Evolutionary conservation across 2,113 vertebrate genomes (phyloP), one percentile per base, ranked within the genome.

Genomic region (Pachyramphus minor): DNA sequence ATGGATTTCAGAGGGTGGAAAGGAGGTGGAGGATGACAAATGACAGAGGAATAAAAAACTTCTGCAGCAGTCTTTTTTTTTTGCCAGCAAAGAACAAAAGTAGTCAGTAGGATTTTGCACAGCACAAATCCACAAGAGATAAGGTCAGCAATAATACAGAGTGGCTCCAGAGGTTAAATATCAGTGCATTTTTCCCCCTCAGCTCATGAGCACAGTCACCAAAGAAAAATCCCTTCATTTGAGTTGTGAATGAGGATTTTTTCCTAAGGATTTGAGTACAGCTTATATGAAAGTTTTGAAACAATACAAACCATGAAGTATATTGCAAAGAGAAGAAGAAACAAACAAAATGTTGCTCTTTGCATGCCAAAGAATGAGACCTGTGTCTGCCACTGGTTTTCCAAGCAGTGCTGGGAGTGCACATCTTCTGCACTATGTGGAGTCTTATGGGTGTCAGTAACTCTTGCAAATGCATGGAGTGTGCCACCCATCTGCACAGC

Each of bases 1-100:
- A 92, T 78, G 59, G 49, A 60, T 95, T 93, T 90, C 88, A 86
- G 47, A 23, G 71, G 18, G 27, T 60, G 64, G 82, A 89, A 92
- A 87, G 76, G 33, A 92, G 60, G 58, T 0, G 0, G 52, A 42
- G 86, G 66, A 89, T 93, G 96, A 96, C 64, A 89, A 96, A 96
- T 81, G 52, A 45, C 60, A 68, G 45, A 50, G 64, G 91, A 86
- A n/a, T 75, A 42, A 77, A 95, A 94, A 89, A 83, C 18, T 41
- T 78, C 58, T 67, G 56, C 80, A 94, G 76, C 53, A 58, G 23
- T n/a, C 84, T 94, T 84, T 94, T 31, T 89, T 94, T 91, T 87
- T 60, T 81, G 88, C 64, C 77, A 89, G 33, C 52, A 27, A 75
- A 96, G 90, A 94, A 84, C 44, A 81, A 80, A 93, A 74, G 79